Evolutionary conservation across 2,888 invertebrate species (phyloP), one percentile per base, ranked within the genome.

Genomic region (Pinctada fucata): DNA sequence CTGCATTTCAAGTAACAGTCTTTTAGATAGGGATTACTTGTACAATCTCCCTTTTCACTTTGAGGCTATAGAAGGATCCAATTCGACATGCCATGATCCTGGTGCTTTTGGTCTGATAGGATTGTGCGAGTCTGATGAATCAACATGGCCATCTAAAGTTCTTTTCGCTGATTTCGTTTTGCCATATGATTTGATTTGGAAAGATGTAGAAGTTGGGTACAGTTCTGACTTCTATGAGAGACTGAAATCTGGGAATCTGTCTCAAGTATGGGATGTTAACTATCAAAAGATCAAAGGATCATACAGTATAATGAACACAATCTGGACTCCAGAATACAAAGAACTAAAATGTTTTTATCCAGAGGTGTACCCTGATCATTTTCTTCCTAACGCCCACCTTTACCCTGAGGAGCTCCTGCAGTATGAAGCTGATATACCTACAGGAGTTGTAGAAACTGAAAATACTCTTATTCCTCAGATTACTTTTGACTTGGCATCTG

Each of bases 391-490:
- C 13, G 58, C 58, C 13, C 13, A 58, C 58, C 6, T 58, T 10
- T 13, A 6, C 6, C 13, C 58, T 58, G 58, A 58, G 8, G 8
- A 58, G 58, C 58, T 10, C 8, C 13, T 58, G 58, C 6, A 58
- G 13, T 58, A 10, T 58, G 31, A 31, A 31, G 13, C 58, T 1
- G 6, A 10, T 1, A 58, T 58, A 6, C 13, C 58, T 58, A 58
- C 6, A 58, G 8, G 58, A 10, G 6, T 58, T 58, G 58, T 78
- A 6, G 82, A 81, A 64, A 68, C 81, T 16, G 81, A 81, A 48
- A 82, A 85, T 65, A 83, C 82, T 67, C 82, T 86, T 1, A 86
- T 86, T 66, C 86, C 86, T 8, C 75, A 80, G 13, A 86, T 86
- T 58, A 84, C 84, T 8, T 82, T 86, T 68, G 83, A 83, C 69